These are phyloP conservation scores for Naja naja DNA, from an alignment of 2,113 vertebrate species.

Conservation along the genomic window DNA sequence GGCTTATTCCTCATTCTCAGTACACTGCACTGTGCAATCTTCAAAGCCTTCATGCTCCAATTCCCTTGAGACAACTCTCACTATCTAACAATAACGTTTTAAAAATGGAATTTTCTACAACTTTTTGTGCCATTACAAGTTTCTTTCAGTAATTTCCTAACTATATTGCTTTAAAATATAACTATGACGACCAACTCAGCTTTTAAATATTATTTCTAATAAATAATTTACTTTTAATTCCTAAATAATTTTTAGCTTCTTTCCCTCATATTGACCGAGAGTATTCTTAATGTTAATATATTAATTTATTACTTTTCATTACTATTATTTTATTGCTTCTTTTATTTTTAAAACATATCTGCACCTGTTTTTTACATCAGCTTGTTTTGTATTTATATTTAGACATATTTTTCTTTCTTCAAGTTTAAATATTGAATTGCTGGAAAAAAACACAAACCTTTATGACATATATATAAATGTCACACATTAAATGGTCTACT, in stretches of 20 bases:
- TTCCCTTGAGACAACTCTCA: not conserved
- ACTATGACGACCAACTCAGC: not conserved
- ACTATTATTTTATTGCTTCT: not conserved
- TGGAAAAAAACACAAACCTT: not conserved
- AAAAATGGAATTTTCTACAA: conserved; percentile 29
- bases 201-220: conserved; percentile 15
- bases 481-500: not conserved
- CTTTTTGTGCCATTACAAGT: not conserved
- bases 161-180: not conserved
- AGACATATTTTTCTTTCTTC: not conserved
- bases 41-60: not conserved
- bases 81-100: not conserved
- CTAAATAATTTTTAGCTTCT: conserved; percentile 26
- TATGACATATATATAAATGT: not conserved
- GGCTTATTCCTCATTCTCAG: not conserved
- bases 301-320: not conserved
- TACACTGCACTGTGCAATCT: not conserved
- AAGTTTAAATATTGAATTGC: not conserved
- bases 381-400: not conserved
- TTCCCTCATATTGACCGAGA: conserved; percentile 38
- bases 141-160: not conserved
- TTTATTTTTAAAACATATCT: not conserved
- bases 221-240: conserved; percentile 27
- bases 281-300: not conserved
- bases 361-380: not conserved